A percentile compares a stretch with the other conserved stretches of the same genome.
Evolutionary conservation across 2,888 invertebrate species (phyloP).

Genomic region (Adineta ricciae): DNA sequence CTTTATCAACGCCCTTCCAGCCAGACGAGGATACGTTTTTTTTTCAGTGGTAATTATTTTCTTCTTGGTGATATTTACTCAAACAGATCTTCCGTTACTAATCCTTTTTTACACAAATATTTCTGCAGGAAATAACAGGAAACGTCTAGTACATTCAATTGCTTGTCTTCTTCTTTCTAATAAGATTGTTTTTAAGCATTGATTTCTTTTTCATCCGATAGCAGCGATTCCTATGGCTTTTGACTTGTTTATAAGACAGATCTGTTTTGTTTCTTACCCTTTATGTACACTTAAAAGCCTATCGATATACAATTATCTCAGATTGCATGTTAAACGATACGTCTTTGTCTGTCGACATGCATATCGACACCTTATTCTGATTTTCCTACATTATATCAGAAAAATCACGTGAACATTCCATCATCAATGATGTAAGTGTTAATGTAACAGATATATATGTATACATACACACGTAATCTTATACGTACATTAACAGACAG

Average conservation of each 20-base stretch:
- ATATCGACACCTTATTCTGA: not conserved
- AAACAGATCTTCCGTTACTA: not conserved
- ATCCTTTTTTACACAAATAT: not conserved
- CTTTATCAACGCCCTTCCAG: not conserved
- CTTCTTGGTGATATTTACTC: not conserved
- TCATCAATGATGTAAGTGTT: not conserved
- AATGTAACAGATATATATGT: not conserved
- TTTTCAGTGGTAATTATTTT: not conserved
- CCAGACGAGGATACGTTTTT: not conserved
- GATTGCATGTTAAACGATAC: not conserved
- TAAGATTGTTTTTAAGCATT: not conserved
- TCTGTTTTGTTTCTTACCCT: not conserved
- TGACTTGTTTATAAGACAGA: not conserved
- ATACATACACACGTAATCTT: not conserved
- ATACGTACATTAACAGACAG: not conserved
- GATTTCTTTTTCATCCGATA: not conserved
- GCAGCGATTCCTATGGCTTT: not conserved
- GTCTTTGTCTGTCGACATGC: not conserved
- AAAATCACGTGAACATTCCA: not conserved
- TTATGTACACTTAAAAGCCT: not conserved
- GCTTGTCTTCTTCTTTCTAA: not conserved
- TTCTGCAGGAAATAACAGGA: not conserved
- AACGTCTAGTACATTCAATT: not conserved
- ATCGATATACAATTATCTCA: not conserved
- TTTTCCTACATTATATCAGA: not conserved